These are phyloP conservation scores for Engraulis encrasicolus DNA, from an alignment of 2,113 vertebrate genomes.

Conservation along the genomic window DNA sequence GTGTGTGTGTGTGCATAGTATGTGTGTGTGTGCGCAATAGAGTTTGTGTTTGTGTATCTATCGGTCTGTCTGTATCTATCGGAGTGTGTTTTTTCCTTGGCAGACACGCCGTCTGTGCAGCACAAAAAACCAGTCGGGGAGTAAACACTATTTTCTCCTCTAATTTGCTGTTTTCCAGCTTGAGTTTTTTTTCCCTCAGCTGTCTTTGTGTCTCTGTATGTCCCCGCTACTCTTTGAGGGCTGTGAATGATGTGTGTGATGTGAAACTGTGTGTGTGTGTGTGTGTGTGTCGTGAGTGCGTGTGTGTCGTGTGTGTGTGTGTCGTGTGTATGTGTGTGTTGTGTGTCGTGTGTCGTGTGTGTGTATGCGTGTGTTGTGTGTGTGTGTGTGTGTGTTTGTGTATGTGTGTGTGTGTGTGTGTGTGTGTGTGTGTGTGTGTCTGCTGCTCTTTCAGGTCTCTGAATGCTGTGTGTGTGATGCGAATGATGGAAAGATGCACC, in stretches of 20 bases:
- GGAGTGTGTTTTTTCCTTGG: neutral
- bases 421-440: constrained; percentile 33
- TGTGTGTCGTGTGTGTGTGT: too few relatives aligned
- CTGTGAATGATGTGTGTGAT: neutral
- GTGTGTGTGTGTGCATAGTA: too few relatives aligned
- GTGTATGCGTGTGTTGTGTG: constrained; percentile 15
- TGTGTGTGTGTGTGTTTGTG: too few relatives aligned
- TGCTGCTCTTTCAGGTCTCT: too few relatives aligned
- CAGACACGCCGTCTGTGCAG: neutral
- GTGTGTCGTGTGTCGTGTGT: too few relatives aligned
- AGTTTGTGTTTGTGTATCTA: neutral
- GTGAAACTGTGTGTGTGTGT: constrained; percentile 32
- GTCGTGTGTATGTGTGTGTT: too few relatives aligned
- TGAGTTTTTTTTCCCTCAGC: too few relatives aligned
- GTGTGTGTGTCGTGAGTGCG: neutral
- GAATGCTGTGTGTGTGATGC: neutral
- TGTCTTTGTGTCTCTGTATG: neutral
- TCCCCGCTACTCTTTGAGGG: neutral
- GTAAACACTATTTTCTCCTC: neutral
- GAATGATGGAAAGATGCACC: constrained; percentile 25
- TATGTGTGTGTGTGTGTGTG: too few relatives aligned
- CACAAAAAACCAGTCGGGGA: neutral
- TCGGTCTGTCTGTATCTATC: too few relatives aligned
- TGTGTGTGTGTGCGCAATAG: too few relatives aligned
- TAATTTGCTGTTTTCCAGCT: neutral